Conservation (phyloP, 2,888 invertebrate species). For the Pelosia muscerda region DNA sequence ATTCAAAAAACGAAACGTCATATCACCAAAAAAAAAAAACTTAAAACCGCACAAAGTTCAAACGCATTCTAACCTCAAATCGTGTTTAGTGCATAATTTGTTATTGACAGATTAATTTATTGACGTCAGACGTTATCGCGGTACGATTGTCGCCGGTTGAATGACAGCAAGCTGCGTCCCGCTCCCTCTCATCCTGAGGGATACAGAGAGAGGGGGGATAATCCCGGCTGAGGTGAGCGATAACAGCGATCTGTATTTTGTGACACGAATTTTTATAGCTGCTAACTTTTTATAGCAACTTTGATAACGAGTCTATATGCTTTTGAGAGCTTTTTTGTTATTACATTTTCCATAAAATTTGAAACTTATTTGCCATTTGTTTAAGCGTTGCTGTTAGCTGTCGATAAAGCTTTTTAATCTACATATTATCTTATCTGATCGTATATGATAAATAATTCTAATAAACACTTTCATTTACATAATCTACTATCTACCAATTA, state of each 20-base stretch:
- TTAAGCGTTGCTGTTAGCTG: not conserved
- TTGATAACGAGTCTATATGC: not conserved
- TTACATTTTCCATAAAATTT: not conserved
- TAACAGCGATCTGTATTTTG: constrained; percentile 46
- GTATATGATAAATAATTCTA: not conserved
- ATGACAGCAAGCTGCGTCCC: constrained; percentile 65
- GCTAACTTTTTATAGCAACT: constrained; percentile 23
- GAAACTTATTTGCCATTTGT: not conserved
- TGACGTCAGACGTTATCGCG: constrained; percentile 59
- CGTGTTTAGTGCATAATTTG: constrained; percentile 32
- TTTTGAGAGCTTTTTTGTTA: constrained; percentile 5
- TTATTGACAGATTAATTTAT: constrained; percentile 28
- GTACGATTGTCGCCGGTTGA: constrained; percentile 65
- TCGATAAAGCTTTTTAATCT: not conserved
- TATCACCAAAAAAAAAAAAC: constrained; percentile 33
- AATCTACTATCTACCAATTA: not conserved
- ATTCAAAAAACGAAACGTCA: constrained; percentile 33
- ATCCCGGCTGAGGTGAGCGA: constrained; percentile 59
- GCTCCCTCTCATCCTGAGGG: constrained; percentile 71
- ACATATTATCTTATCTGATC: not conserved
- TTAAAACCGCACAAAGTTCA: constrained; percentile 24
- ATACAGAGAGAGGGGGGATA: constrained; percentile 63
- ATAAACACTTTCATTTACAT: not conserved
- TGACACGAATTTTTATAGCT: constrained; percentile 39
- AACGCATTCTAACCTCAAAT: constrained; percentile 19